Conservation (phyloP, 2,888 invertebrate species). For the Sphaerophoria taeniata region DNA sequence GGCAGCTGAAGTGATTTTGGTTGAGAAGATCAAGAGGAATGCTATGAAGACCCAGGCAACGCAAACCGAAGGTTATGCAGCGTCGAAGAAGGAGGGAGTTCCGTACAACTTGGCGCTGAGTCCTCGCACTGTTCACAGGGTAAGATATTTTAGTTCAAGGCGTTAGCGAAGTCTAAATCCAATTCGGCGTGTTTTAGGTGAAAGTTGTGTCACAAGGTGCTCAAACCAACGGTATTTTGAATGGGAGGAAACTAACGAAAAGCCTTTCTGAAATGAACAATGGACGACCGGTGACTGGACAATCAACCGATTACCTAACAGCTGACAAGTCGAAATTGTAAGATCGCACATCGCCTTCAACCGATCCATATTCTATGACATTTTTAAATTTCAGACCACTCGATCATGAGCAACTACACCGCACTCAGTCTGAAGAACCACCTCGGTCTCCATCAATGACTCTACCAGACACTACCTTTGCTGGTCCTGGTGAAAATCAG, state of each 20-base stretch:
- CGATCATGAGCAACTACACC: conserved; percentile 90
- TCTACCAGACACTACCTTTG: conserved; percentile 69
- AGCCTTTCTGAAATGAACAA: conserved; percentile 91
- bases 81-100: conserved; percentile 90
- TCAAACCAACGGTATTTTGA: conserved; percentile 92
- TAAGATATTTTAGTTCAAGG: conserved; percentile 77
- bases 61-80: conserved; percentile 88
- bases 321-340: conserved; percentile 63
- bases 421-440: conserved; percentile 94
- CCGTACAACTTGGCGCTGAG: conserved; percentile 89
- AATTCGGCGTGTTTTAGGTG: conserved; percentile 84
- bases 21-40: conserved; percentile 91
- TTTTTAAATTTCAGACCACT: conserved; percentile 67
- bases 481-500: conserved; percentile 74
- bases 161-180: too few relatives aligned
- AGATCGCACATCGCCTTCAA: neutral
- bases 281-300: conserved; percentile 77
- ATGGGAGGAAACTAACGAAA: conserved; percentile 91
- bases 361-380: neutral
- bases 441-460: conserved; percentile 85
- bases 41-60: conserved; percentile 97
- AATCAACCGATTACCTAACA: conserved; percentile 81
- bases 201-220: conserved; percentile 95
- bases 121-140: conserved; percentile 92
- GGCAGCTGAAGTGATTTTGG: conserved; percentile 82